phyloP scores from a whole-genome alignment of 2,888 invertebrate genomes.

The Lissonota sp. region DNA sequence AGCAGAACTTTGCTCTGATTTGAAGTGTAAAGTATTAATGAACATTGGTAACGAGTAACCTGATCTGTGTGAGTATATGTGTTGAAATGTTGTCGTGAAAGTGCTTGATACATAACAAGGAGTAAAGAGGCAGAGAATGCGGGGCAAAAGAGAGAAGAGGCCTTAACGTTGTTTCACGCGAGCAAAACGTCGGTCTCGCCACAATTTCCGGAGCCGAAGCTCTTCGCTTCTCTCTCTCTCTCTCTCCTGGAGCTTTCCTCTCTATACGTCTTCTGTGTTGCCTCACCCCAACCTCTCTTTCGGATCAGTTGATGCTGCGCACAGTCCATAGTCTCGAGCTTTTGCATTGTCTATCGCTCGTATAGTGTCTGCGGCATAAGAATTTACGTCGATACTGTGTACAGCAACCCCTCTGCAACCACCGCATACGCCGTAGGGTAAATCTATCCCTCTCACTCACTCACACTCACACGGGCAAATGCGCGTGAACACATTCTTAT shows the following conservation, averaged over 20 bases:
- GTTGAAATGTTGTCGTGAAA: slow-evolving; percentile 25
- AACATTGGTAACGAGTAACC: background rate
- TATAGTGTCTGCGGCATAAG: slow-evolving; percentile 60
- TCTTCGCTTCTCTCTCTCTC: slow-evolving; percentile 21
- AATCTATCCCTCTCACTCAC: slow-evolving; percentile 41
- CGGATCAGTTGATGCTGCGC: slow-evolving; percentile 4
- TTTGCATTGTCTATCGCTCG: slow-evolving; percentile 59
- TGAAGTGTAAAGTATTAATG: slow-evolving; percentile 1
- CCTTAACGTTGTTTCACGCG: slow-evolving; percentile 58
- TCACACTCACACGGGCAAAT: slow-evolving; percentile 4
- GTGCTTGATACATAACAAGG: background rate
- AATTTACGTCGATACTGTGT: slow-evolving; percentile 62
- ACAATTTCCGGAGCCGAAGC: slow-evolving; percentile 62
- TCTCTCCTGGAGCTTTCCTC: background rate
- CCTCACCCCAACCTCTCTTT: background rate
- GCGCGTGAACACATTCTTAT: too few species aligned
- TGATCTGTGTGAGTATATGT: background rate
- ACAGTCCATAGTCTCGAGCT: slow-evolving; percentile 47
- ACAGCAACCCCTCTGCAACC: slow-evolving; percentile 49
- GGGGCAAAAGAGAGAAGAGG: slow-evolving; percentile 30
- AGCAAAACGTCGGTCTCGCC: slow-evolving; percentile 56
- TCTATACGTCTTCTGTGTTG: slow-evolving; percentile 10
- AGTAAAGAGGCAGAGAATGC: background rate
- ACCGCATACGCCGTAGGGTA: slow-evolving; percentile 46
- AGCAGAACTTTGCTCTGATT: background rate